A percentile compares a stretch with the other conserved stretches of the same genome.
phyloP scores from a whole-genome alignment of 1,140 invertebrate genomes.

The Bradynema listronoti region DNA sequence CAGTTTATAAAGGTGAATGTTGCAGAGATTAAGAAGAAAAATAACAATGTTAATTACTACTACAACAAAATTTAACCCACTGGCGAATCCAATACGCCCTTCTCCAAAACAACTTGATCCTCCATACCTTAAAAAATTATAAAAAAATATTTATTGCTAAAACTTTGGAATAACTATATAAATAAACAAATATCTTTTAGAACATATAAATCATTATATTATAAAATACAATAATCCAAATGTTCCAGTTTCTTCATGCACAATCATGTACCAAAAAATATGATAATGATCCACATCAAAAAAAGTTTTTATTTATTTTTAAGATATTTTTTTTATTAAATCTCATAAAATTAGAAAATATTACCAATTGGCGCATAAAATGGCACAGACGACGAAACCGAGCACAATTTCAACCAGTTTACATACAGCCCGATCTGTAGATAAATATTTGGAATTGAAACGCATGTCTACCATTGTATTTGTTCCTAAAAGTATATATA shows the following conservation, averaged over 20 bases:
- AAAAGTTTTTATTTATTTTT: too few relatives aligned
- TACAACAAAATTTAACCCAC: slow-evolving; percentile 40
- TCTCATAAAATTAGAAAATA: background rate
- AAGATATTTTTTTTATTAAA: too few relatives aligned
- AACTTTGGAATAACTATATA: too few relatives aligned
- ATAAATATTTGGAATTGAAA: slow-evolving; percentile 29
- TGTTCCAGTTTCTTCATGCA: too few relatives aligned
- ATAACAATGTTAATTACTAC: slow-evolving; percentile 42
- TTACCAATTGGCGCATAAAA: slow-evolving; percentile 48
- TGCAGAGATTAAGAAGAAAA: slow-evolving; percentile 36
- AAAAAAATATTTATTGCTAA: slow-evolving; percentile 16
- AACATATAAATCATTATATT: slow-evolving; percentile 4
- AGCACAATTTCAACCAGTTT: slow-evolving; percentile 44
- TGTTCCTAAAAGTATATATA: too few relatives aligned
- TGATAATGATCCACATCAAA: too few relatives aligned
- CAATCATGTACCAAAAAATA: too few relatives aligned
- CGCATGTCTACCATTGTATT: slow-evolving; percentile 21
- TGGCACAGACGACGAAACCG: slow-evolving; percentile 42
- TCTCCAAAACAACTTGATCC: slow-evolving; percentile 42
- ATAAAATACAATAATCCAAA: too few relatives aligned
- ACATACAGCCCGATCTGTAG: slow-evolving; percentile 33
- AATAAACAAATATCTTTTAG: too few relatives aligned
- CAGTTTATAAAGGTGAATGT: slow-evolving; percentile 19
- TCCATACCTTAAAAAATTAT: slow-evolving; percentile 29
- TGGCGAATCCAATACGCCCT: slow-evolving; percentile 36